Conservation (phyloP, 2,113 vertebrate genomes). For the Butorides virescens region DNA sequence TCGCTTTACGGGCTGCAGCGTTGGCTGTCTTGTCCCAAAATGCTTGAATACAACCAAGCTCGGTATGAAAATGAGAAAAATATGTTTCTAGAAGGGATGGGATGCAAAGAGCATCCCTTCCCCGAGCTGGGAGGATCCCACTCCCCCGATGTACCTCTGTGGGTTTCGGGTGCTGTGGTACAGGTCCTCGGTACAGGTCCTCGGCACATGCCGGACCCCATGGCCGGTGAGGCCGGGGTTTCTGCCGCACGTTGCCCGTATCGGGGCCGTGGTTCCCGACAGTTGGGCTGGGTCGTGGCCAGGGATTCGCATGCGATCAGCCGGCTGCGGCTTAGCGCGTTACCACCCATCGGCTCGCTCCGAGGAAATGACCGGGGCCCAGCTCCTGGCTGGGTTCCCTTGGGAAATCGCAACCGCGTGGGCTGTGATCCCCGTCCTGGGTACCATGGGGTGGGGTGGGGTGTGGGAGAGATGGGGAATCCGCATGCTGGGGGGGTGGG, state of each 20-base stretch:
- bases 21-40: constrained; percentile 14
- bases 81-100: neutral
- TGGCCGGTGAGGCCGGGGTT: fast-evolving
- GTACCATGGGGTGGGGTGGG: fast-evolving
- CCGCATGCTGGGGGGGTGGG: neutral
- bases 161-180: fast-evolving
- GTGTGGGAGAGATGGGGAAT: fast-evolving
- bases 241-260: neutral
- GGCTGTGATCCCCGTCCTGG: neutral
- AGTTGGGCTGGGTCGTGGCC: neutral
- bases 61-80: constrained; percentile 10
- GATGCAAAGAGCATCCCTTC: neutral
- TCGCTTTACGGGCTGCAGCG: neutral
- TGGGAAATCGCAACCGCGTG: neutral
- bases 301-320: neutral
- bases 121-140: neutral
- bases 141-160: neutral
- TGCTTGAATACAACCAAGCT: neutral
- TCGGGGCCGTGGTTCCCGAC: neutral
- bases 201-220: fast-evolving
- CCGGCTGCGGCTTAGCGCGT: neutral
- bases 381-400: neutral
- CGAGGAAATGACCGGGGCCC: neutral
- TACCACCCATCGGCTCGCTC: neutral
- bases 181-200: neutral